A percentile compares a stretch with the other conserved stretches of the same genome.
These are phyloP conservation scores for Dicyrtoma fusca DNA, from an alignment of 2,888 invertebrate genomes.

Conservation along the genomic window DNA sequence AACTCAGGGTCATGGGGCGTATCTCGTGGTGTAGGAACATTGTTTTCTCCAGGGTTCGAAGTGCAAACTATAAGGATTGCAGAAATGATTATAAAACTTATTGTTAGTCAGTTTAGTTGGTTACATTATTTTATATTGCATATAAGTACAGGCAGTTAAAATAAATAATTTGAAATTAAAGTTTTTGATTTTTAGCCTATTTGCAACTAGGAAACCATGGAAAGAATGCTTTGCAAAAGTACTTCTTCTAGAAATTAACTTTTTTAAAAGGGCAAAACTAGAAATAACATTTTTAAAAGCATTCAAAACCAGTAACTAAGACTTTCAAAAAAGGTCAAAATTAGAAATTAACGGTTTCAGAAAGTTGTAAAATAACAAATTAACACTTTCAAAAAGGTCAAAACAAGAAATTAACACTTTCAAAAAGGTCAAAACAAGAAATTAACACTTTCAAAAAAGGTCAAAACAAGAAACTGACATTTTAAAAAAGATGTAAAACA, in stretches of 20 bases:
- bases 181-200: neutral
- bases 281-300: neutral
- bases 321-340: neutral
- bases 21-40: conserved; percentile 37
- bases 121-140: too few relatives aligned
- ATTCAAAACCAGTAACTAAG: neutral
- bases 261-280: too few relatives aligned
- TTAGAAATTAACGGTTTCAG: neutral
- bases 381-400: neutral
- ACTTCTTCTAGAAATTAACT: too few relatives aligned
- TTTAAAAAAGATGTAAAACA: neutral
- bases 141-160: too few relatives aligned
- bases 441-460: too few relatives aligned
- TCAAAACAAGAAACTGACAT: neutral
- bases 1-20: conserved; percentile 36
- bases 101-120: too few relatives aligned
- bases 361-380: neutral
- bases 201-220: neutral
- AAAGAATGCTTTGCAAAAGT: neutral
- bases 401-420: neutral
- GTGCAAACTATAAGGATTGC: conserved; percentile 38
- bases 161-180: too few relatives aligned
- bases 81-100: neutral
- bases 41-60: conserved; percentile 45
- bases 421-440: neutral